Base-by-base conservation (phyloP, 2,113 vertebrate species). In the Varanus salvator region DNA sequence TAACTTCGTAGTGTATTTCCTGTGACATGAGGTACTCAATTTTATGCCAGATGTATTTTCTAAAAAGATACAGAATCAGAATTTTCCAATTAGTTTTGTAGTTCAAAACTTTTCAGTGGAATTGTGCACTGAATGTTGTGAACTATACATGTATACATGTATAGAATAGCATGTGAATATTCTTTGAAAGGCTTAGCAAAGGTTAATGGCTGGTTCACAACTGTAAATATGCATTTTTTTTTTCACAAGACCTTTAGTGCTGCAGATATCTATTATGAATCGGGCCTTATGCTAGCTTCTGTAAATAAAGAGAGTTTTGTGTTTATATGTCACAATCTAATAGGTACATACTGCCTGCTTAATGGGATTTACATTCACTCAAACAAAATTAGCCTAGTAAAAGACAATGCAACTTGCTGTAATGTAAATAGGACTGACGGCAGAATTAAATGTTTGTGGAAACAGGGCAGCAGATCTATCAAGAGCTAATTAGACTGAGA, bases 361-460 rank as follows among this genome's bases (percentile, higher is more conserved):
- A 97, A 98, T 97, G 96, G 97, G 97, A 98, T 98, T 98, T 97
- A 97, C 97, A 97, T 97, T 96, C 85, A 38, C 95, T 98, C 97
- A 97, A 97, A 97, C 96, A 96, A 97, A 97, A 98, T 98, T 97
- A 98, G 96, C 90, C 75, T 96, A 92, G 96, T 97, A 97, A 97
- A 97, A 97, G 97, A 97, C 97, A 97, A 95, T 96, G 94, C 94
- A 96, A 97, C 97, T 96, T 88, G 96, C 96, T 95, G 95, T 93
- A 97, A 96, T 94, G 95, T 98, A 98, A 98, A 97, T 95, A 96
- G 96, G 96, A 92, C 94, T 97, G 97, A 97, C 89, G 88, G 97
- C 95, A 95, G 97, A 97, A 97, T 97, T 97, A 97, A 98, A 97
- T 97, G 97, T 97, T 98, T 97, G 97, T 97, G 97, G 96, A 98